A percentile compares a stretch with the other conserved stretches of the same genome.
Evolutionary conservation across 2,888 invertebrate species (phyloP).

Genomic region (Melinopterus prodromus): DNA sequence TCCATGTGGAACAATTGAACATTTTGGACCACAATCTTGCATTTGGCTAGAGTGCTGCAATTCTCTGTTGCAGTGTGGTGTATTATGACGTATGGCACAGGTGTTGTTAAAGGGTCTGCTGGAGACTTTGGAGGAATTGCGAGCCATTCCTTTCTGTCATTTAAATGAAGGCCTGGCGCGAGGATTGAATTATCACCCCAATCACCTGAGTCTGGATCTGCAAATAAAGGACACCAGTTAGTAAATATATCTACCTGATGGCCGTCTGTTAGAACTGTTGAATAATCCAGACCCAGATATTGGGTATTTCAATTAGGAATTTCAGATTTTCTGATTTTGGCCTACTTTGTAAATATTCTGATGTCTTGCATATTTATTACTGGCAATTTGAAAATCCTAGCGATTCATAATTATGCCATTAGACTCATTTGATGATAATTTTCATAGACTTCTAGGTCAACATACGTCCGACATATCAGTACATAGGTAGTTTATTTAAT

Average conservation of each 20-base stretch:
- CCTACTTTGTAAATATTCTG: no score
- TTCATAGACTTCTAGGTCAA: no score
- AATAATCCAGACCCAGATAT: constrained; percentile 19
- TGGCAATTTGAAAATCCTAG: no score
- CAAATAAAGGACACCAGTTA: constrained; percentile 5
- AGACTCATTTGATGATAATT: no score
- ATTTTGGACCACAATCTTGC: constrained; percentile 67
- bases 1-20: constrained; percentile 78
- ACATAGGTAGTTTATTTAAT: no score
- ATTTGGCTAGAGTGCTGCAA: constrained; percentile 67
- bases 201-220: constrained; percentile 22
- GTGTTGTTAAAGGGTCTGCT: constrained; percentile 57
- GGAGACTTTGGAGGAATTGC: constrained; percentile 66
- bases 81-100: constrained; percentile 67
- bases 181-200: constrained; percentile 7
- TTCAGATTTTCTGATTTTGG: no score
- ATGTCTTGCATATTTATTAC: no score
- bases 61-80: constrained; percentile 71
- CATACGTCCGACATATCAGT: no score
- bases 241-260: not conserved
- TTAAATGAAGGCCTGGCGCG: constrained; percentile 14
- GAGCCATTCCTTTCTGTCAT: constrained; percentile 70
- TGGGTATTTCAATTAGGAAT: not conserved
- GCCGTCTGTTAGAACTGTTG: not conserved
- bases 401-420: no score